These are phyloP conservation scores for Plebejus anna DNA, from an alignment of 2,888 invertebrate genomes.

Conservation along the genomic window DNA sequence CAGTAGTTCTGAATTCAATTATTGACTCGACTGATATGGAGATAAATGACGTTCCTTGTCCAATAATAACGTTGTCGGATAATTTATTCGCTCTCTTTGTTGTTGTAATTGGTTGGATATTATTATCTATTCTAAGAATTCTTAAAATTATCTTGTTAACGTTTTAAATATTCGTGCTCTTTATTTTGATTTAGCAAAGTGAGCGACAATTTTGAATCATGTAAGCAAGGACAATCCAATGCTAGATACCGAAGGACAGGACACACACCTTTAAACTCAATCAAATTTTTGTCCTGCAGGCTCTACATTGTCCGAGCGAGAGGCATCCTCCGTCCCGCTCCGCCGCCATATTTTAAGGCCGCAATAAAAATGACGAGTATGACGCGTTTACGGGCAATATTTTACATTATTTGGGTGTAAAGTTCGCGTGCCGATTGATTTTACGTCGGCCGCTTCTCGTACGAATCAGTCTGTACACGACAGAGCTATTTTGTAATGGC, in stretches of 20 bases:
- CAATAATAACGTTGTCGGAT: background rate
- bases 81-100: background rate
- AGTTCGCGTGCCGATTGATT: slow-evolving; percentile 79
- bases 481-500: slow-evolving; percentile 72
- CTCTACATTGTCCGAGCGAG: slow-evolving; percentile 29
- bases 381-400: slow-evolving; percentile 79
- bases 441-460: slow-evolving; percentile 74
- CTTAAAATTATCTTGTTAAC: no score
- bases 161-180: background rate
- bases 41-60: slow-evolving; percentile 17
- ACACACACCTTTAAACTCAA: background rate
- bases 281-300: background rate
- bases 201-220: background rate
- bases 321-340: background rate
- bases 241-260: background rate
- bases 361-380: slow-evolving; percentile 50
- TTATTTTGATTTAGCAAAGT: background rate
- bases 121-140: background rate
- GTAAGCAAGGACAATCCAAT: background rate
- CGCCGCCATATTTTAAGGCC: slow-evolving; percentile 6
- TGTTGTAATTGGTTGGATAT: background rate
- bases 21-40: slow-evolving; percentile 20
- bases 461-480: slow-evolving; percentile 73
- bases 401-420: slow-evolving; percentile 77
- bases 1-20: slow-evolving; percentile 20